A percentile compares a stretch with the other conserved stretches of the same genome.
Evolutionary conservation across 2,888 invertebrate genomes (phyloP).

Genomic region (Tyria jacobaeae): DNA sequence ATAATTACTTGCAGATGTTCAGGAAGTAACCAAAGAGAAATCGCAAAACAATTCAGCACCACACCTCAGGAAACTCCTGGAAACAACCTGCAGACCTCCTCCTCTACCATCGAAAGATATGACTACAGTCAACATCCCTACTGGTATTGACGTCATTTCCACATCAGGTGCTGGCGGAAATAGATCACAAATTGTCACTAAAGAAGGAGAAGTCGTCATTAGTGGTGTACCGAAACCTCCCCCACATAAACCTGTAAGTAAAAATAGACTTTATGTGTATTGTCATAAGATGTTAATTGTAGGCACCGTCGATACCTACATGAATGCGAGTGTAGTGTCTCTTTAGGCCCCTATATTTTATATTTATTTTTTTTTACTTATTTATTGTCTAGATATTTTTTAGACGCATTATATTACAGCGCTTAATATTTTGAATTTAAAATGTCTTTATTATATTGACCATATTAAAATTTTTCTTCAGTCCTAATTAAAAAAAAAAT

Average conservation of each 20-base stretch:
- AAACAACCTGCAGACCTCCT: neutral
- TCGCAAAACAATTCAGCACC: neutral
- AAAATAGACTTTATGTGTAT: neutral
- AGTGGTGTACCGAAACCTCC: slow-evolving; percentile 57
- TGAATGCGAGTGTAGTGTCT: too few relatives aligned
- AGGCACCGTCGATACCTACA: neutral
- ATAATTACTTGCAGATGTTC: slow-evolving; percentile 25
- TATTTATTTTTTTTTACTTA: too few relatives aligned
- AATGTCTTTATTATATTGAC: too few relatives aligned
- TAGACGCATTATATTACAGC: too few relatives aligned
- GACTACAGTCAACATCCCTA: slow-evolving; percentile 48
- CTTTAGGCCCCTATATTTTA: too few relatives aligned
- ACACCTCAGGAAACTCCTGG: slow-evolving; percentile 1
- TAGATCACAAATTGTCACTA: slow-evolving; percentile 51
- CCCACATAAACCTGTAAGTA: slow-evolving; percentile 52
- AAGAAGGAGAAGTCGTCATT: slow-evolving; percentile 55
- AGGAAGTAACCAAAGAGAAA: slow-evolving; percentile 25
- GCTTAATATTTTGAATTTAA: too few relatives aligned
- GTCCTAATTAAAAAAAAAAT: too few relatives aligned
- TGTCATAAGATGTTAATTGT: neutral
- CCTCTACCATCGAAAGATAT: slow-evolving; percentile 11
- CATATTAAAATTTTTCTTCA: too few relatives aligned
- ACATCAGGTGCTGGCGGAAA: slow-evolving; percentile 37
- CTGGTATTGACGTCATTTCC: slow-evolving; percentile 54
- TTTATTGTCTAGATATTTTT: too few relatives aligned